phyloP scores from a whole-genome alignment of 2,888 invertebrate genomes.

The Melitaea athalia region DNA sequence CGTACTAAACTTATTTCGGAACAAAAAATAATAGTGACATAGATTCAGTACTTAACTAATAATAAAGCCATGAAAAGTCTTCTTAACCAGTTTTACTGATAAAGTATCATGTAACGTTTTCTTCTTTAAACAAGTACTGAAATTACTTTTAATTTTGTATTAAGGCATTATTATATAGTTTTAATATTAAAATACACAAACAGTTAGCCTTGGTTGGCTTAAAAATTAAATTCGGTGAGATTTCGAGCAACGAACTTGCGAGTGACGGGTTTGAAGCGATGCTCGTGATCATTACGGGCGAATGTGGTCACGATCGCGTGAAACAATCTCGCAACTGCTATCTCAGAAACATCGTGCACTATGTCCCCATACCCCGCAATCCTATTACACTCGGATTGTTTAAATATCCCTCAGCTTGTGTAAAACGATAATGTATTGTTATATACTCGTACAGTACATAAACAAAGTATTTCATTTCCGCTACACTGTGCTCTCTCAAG shows the following conservation, averaged over 20 bases:
- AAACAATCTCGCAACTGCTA: constrained; percentile 66
- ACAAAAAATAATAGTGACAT: neutral
- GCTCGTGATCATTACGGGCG: constrained; percentile 49
- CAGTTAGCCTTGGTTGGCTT: neutral
- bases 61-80: too few species aligned
- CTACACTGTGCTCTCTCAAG: constrained; percentile 21
- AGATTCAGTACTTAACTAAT: too few species aligned
- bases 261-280: constrained; percentile 36
- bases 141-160: too few species aligned
- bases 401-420: constrained; percentile 26
- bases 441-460: constrained; percentile 18
- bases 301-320: constrained; percentile 72
- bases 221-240: constrained; percentile 26
- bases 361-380: constrained; percentile 41
- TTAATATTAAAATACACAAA: too few species aligned
- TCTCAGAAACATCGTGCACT: constrained; percentile 51
- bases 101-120: too few species aligned
- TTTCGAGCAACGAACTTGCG: constrained; percentile 38
- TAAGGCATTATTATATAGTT: too few species aligned
- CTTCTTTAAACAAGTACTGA: too few species aligned
- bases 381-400: constrained; percentile 37
- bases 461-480: constrained; percentile 33
- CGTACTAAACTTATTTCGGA: constrained; percentile 46
- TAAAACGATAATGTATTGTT: constrained; percentile 17
- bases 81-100: too few species aligned